Base-by-base conservation (phyloP, 2,113 vertebrate genomes). In the Canis aureus region DNA sequence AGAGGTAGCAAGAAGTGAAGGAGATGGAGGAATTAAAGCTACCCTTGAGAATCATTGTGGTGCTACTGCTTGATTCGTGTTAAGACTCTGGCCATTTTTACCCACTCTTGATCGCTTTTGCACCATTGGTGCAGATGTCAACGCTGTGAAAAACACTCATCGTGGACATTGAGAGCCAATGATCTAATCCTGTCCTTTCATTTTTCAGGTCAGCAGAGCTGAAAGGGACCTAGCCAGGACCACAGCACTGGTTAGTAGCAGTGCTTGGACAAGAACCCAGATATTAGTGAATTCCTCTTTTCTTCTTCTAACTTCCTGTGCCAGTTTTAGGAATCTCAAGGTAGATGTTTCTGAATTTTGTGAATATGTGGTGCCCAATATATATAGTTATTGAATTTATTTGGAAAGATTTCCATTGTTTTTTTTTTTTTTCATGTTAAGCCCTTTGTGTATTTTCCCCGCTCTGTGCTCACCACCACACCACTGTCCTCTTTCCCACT, bases 281-380 rank as follows among this genome's bases (percentile, higher is more conserved):
- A 20, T 60, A 32, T 49, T 66, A 35, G 11, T 49, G 9, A 22
- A 62, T 89, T 83, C 15, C 38, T 81, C 2, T 12, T 53, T 60
- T 78, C 35, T 38, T 9, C 43, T 51, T 67, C 74, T 86, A n/a
- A 84, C 25, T 92, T 97, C 23, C 27, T 85, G 35, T n/a, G 84
- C 94, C 19, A 74, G 55, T 86, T 93, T 97, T 76, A 71, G 59
- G 66, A 91, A 76, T 91, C 91, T 96, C 35, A 80, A 81, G 59
- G 49, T 67, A 85, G 67, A n/a, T 57, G 35, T 86, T 95, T 85
- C 35, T 32, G 15, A 67, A 64, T 89, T 86, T 60, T 69, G 25
- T n/a, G 19, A 88, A 76, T 38, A 38, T 79, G 51, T 35, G 53
- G 69, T 90, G 51, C 49, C 16, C 62, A 89, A 20, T 69, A 15